Conservation (phyloP, 2,888 invertebrate genomes). For the Electrophaes corylata region DNA sequence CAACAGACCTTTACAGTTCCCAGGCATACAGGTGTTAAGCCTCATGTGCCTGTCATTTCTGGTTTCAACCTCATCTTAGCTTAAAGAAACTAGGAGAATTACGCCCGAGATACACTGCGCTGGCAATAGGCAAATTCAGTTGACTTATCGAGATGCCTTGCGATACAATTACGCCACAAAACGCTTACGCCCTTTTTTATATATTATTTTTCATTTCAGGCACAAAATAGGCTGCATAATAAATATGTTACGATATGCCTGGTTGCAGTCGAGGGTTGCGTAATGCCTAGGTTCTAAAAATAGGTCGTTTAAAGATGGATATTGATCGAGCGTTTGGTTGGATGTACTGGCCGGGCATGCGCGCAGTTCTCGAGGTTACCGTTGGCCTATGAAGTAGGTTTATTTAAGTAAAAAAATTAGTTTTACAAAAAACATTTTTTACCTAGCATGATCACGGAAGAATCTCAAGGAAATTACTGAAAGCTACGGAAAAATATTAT, state of each 20-base stretch:
- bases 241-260: neutral
- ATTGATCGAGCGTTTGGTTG: slow-evolving; percentile 10
- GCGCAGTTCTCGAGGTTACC: slow-evolving; percentile 13
- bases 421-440: neutral
- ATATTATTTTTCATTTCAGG: neutral
- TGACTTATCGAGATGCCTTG: too few relatives aligned
- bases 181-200: neutral
- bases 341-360: slow-evolving; percentile 5
- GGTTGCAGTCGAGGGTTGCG: neutral
- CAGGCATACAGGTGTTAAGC: too few relatives aligned
- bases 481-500: neutral
- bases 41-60: too few relatives aligned
- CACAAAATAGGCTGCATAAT: neutral
- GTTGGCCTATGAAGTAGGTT: neutral
- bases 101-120: too few relatives aligned
- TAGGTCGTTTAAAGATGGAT: slow-evolving; percentile 18
- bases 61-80: too few relatives aligned
- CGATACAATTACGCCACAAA: too few relatives aligned
- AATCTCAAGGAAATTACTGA: neutral
- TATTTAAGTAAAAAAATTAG: neutral
- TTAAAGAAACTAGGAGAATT: too few relatives aligned
- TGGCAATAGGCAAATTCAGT: too few relatives aligned
- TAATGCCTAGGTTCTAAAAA: slow-evolving; percentile 22
- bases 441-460: neutral
- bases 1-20: too few relatives aligned